Percentiles rank a stretch among this genome's conserved stretches.
Conservation (phyloP, 1,140 invertebrate genomes). For the Heliconius hewitsoni region DNA sequence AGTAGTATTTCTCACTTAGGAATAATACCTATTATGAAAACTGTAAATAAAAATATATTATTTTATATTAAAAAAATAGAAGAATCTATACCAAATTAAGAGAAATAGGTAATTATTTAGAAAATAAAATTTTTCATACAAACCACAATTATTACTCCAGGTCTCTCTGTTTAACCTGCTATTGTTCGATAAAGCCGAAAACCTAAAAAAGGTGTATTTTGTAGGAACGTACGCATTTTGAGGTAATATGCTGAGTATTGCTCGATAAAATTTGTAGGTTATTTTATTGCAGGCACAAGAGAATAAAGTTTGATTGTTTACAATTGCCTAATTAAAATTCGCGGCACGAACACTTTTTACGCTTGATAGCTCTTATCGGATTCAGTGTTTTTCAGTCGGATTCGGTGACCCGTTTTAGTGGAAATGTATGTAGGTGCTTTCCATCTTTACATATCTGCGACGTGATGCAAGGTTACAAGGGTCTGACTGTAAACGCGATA, state of each 20-base stretch:
- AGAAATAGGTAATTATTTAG: no score
- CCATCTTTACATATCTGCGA: background rate
- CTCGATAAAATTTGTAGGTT: background rate
- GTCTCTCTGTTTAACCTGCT: background rate
- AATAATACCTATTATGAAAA: no score
- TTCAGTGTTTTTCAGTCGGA: background rate
- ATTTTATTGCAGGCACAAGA: background rate
- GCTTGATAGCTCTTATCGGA: background rate
- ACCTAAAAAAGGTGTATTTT: background rate
- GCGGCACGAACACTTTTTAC: conserved; percentile 1
- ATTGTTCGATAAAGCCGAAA: background rate
- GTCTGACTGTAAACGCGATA: no score
- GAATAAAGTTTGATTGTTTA: conserved; percentile 8
- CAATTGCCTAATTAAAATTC: conserved; percentile 3
- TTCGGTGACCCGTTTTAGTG: background rate
- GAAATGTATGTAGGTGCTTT: background rate
- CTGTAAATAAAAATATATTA: no score
- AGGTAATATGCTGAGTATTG: background rate
- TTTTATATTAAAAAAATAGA: no score
- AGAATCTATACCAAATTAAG: no score
- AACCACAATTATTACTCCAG: no score
- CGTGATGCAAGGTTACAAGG: no score
- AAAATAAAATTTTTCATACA: no score
- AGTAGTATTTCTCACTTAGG: no score
- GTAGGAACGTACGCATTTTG: background rate